These are phyloP conservation scores for Macrophya alboannulata DNA, from an alignment of 2,888 invertebrate genomes.

Conservation along the genomic window DNA sequence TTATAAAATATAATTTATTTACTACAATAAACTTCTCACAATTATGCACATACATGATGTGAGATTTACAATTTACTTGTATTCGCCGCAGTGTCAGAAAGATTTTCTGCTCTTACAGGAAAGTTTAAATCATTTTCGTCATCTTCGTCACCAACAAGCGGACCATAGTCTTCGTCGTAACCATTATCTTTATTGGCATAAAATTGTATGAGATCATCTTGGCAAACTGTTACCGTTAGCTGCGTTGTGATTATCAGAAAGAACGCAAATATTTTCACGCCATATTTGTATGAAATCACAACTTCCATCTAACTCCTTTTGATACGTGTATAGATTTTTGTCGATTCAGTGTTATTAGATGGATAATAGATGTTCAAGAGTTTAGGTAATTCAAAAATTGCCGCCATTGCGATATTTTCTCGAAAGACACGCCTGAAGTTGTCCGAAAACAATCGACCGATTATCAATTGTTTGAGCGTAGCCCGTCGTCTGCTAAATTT, in stretches of 20 bases:
- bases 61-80: constrained; percentile 10
- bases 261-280: constrained; percentile 40
- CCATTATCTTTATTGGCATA: constrained; percentile 47
- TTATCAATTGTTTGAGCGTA: constrained; percentile 41
- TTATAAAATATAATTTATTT: neutral
- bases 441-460: constrained; percentile 21
- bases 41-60: neutral
- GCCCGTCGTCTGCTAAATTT: constrained; percentile 55
- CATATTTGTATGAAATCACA: constrained; percentile 38
- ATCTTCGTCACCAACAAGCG: constrained; percentile 56
- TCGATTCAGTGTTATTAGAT: constrained; percentile 27
- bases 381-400: constrained; percentile 22
- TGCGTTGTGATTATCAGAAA: constrained; percentile 52
- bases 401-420: constrained; percentile 48
- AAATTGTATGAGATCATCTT: constrained; percentile 56
- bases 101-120: constrained; percentile 40
- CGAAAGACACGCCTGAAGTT: constrained; percentile 49
- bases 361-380: neutral
- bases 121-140: constrained; percentile 58
- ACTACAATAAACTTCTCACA: neutral
- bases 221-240: constrained; percentile 49
- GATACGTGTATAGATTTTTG: neutral
- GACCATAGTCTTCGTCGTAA: constrained; percentile 55
- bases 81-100: neutral
- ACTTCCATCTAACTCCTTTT: constrained; percentile 54